A percentile compares a stretch with the other conserved stretches of the same genome.
Evolutionary conservation across 2,888 invertebrate species (phyloP).

Genomic region (Deilephila porcellus): DNA sequence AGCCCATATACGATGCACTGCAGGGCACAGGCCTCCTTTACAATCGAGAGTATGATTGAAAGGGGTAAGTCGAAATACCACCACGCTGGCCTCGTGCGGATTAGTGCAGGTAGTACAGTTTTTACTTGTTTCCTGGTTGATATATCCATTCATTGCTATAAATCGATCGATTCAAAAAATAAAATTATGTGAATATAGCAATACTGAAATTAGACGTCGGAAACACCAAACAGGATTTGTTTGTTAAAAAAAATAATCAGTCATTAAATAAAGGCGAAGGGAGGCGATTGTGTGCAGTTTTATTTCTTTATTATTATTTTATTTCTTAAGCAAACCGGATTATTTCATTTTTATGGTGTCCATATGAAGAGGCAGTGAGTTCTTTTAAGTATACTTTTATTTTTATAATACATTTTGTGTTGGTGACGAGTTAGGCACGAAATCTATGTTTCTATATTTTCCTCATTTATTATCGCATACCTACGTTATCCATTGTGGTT

Average conservation of each 20-base stretch:
- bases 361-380: conserved; percentile 3
- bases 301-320: not conserved
- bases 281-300: not conserved
- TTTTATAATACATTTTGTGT: not conserved
- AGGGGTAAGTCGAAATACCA: too few relatives aligned
- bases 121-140: too few relatives aligned
- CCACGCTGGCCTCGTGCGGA: too few relatives aligned
- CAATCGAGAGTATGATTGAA: too few relatives aligned
- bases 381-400: not conserved
- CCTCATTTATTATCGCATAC: too few relatives aligned
- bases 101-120: too few relatives aligned
- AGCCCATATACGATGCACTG: too few relatives aligned
- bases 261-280: not conserved
- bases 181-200: not conserved
- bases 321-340: not conserved
- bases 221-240: not conserved
- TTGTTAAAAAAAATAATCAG: not conserved
- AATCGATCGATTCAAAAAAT: not conserved
- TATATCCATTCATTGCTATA: too few relatives aligned
- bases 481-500: too few relatives aligned
- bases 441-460: too few relatives aligned
- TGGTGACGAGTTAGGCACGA: too few relatives aligned
- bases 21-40: too few relatives aligned
- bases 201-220: not conserved
- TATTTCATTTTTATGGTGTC: not conserved